A percentile compares a stretch with the other conserved stretches of the same genome.
phyloP scores from a whole-genome alignment of 2,888 invertebrate species.

The Nomada goodeniana region DNA sequence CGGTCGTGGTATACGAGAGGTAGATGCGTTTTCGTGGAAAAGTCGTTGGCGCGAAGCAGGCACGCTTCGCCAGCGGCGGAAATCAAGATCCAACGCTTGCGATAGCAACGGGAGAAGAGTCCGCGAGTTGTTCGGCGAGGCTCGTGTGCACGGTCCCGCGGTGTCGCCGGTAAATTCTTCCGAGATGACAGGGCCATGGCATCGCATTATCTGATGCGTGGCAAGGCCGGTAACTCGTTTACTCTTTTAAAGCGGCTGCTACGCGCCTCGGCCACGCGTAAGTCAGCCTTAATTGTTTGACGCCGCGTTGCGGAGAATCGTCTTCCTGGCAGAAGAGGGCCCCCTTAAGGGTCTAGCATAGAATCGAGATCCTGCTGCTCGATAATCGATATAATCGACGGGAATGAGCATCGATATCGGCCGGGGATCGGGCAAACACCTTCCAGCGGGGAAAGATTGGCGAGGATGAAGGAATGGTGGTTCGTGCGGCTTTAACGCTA shows the following conservation, averaged over 20 bases:
- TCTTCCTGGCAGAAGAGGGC: constrained; percentile 16
- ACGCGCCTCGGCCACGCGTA: constrained; percentile 69
- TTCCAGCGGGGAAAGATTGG: background rate
- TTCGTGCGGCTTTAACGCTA: background rate
- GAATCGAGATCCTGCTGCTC: constrained; percentile 61
- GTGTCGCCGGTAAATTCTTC: constrained; percentile 81
- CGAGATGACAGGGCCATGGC: constrained; percentile 79
- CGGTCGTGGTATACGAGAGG: background rate
- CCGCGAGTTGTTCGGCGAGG: constrained; percentile 23
- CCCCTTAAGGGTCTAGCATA: constrained; percentile 57
- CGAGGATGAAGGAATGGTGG: background rate
- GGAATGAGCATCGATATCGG: constrained; percentile 58
- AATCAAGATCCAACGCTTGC: constrained; percentile 57
- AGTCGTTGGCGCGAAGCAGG: constrained; percentile 35
- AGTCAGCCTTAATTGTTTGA: constrained; percentile 80
- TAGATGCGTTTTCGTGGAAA: constrained; percentile 62
- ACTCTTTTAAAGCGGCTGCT: constrained; percentile 61
- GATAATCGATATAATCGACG: constrained; percentile 68
- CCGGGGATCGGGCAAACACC: constrained; percentile 54
- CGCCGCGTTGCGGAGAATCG: constrained; percentile 58
- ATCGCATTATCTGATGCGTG: constrained; percentile 74
- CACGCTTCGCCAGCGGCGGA: constrained; percentile 39
- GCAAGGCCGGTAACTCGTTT: constrained; percentile 69
- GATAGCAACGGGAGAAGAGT: constrained; percentile 40
- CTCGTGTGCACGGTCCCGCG: constrained; percentile 24